Evolutionary conservation across 2,113 vertebrate genomes (phyloP).

Genomic region (Corythaixoides concolor): DNA sequence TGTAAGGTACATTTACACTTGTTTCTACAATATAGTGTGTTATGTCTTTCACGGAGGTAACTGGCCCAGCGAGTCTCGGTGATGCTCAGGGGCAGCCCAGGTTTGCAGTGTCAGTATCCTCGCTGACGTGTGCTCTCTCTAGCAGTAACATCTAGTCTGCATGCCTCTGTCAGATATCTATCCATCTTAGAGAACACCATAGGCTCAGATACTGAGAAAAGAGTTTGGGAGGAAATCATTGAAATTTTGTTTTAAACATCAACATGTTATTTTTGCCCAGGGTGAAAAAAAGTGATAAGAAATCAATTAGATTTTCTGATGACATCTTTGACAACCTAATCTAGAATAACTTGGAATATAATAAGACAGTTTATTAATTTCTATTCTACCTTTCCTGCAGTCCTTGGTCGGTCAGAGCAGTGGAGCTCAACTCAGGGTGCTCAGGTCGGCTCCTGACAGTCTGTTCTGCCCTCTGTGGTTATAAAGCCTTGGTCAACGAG

Average conservation of each 20-base stretch:
- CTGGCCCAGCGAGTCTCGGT: accelerated
- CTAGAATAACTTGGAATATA: not conserved
- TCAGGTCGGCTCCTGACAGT: not conserved
- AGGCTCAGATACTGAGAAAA: not conserved
- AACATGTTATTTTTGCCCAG: not conserved
- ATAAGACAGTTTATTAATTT: not conserved
- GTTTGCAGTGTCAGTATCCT: not conserved
- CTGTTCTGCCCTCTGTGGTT: not conserved
- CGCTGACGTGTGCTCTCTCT: not conserved
- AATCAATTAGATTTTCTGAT: not conserved
- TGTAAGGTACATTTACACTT: not conserved
- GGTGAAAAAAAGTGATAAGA: not conserved
- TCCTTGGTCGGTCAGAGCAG: not conserved
- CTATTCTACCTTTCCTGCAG: not conserved
- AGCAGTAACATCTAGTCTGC: not conserved
- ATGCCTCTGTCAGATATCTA: not conserved
- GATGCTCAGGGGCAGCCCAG: not conserved
- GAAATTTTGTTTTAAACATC: not conserved
- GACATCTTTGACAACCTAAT: not conserved
- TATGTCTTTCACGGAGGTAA: not conserved
- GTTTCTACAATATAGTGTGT: not conserved
- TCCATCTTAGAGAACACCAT: not conserved
- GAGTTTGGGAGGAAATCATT: not conserved
- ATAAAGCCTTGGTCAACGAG: accelerated
- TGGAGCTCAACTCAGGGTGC: not conserved